Evolutionary conservation across 2,888 invertebrate species (phyloP).

Genomic region (Anthrax anthrax): DNA sequence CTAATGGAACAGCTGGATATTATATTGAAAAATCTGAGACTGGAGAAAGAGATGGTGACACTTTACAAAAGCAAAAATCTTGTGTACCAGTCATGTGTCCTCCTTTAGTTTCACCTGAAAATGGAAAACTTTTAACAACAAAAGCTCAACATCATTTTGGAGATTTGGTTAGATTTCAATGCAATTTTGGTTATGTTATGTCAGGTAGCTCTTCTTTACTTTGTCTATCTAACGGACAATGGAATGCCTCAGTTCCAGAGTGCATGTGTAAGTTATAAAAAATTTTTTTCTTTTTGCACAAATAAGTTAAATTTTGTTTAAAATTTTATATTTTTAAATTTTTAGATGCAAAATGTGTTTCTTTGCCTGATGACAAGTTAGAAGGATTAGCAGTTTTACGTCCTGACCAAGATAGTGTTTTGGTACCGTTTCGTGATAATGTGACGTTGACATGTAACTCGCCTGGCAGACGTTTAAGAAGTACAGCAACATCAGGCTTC

Average conservation of each 20-base stretch:
- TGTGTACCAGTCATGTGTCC: slow-evolving; percentile 91
- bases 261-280: slow-evolving; percentile 68
- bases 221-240: slow-evolving; percentile 78
- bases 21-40: slow-evolving; percentile 65
- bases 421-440: slow-evolving; percentile 80
- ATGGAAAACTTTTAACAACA: slow-evolving; percentile 70
- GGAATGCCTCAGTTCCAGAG: slow-evolving; percentile 88
- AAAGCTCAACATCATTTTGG: slow-evolving; percentile 76
- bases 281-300: neutral
- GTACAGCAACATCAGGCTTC: slow-evolving; percentile 70
- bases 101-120: slow-evolving; percentile 58
- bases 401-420: slow-evolving; percentile 65
- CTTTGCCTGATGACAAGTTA: slow-evolving; percentile 74
- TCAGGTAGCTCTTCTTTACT: slow-evolving; percentile 71
- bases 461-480: slow-evolving; percentile 61
- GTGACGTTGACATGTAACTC: slow-evolving; percentile 72
- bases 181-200: slow-evolving; percentile 88
- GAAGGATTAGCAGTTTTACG: slow-evolving; percentile 69
- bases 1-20: slow-evolving; percentile 83
- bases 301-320: neutral
- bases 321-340: slow-evolving; percentile 5
- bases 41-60: slow-evolving; percentile 78
- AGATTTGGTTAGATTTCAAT: slow-evolving; percentile 80
- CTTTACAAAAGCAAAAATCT: slow-evolving; percentile 81
- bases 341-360: slow-evolving; percentile 78